Percentiles rank a stretch among this genome's conserved stretches.
Conservation (phyloP, 2,113 vertebrate species). For the Tauraco erythrolophus region DNA sequence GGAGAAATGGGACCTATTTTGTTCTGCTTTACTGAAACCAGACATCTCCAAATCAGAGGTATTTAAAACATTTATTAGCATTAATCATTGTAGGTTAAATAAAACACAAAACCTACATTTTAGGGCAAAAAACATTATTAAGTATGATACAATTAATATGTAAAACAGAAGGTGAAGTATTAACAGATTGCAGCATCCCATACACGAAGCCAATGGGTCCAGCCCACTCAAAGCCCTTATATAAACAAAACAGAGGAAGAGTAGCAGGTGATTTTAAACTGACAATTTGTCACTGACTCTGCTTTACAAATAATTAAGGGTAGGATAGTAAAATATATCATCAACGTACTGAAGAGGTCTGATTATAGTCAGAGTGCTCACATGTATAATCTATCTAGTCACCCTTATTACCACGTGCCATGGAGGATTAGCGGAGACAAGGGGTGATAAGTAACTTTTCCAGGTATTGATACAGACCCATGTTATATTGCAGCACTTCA, state of each 20-base stretch:
- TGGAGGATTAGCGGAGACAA: not conserved
- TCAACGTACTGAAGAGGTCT: not conserved
- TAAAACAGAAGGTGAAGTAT: conserved; percentile 43
- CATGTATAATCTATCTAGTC: not conserved
- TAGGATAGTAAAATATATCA: not conserved
- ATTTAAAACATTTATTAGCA: conserved; percentile 78
- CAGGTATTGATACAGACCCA: not conserved
- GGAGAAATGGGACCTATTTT: not conserved
- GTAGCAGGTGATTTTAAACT: conserved; percentile 4
- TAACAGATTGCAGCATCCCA: conserved; percentile 61
- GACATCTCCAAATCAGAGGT: not conserved
- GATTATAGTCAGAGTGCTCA: not conserved
- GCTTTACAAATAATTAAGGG: conserved; percentile 56
- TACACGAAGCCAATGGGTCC: conserved; percentile 75
- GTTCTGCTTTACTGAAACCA: conserved; percentile 28
- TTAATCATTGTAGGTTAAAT: conserved; percentile 71
- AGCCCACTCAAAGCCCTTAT: conserved; percentile 77
- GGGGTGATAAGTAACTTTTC: not conserved
- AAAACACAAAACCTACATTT: conserved; percentile 60
- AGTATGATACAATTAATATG: conserved; percentile 54
- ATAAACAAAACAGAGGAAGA: conserved; percentile 58
- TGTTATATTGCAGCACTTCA: not conserved
- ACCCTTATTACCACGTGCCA: not conserved
- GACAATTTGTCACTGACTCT: not conserved
- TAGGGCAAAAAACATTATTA: conserved; percentile 32